These are phyloP conservation scores for Phaedon cochleariae DNA, from an alignment of 2,888 invertebrate species.

Conservation along the genomic window DNA sequence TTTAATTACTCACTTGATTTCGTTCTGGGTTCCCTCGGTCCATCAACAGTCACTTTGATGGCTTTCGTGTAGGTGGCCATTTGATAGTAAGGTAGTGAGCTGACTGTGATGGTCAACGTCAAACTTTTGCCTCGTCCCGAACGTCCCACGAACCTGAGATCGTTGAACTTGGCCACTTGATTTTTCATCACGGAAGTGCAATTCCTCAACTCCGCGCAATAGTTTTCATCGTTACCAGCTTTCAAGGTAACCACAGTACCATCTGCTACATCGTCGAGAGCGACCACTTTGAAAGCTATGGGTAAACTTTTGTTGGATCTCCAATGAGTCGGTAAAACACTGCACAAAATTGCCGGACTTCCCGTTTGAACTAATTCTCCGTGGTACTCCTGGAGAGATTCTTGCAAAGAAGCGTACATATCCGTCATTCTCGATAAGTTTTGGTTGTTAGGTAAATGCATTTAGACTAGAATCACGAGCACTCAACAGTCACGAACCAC, in stretches of 20 bases:
- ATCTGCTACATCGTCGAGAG: slow-evolving; percentile 91
- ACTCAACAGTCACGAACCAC: slow-evolving; percentile 32
- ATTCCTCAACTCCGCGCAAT: slow-evolving; percentile 93
- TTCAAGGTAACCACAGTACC: slow-evolving; percentile 93
- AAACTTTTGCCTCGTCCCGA: slow-evolving; percentile 98
- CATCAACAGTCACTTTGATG: slow-evolving; percentile 99
- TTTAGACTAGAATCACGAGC: slow-evolving; percentile 48
- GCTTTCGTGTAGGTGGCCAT: slow-evolving; percentile 95
- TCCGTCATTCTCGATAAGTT: slow-evolving; percentile 75
- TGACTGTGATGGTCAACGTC: slow-evolving; percentile 92
- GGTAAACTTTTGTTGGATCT: slow-evolving; percentile 97
- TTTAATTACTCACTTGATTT: slow-evolving; percentile 86
- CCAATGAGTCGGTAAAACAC: slow-evolving; percentile 95
- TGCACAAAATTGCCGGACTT: slow-evolving; percentile 94
- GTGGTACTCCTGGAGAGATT: slow-evolving; percentile 86
- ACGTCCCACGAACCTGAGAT: slow-evolving; percentile 95
- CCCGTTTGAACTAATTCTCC: slow-evolving; percentile 95
- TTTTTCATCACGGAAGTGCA: slow-evolving; percentile 95
- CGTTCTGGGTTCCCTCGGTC: slow-evolving; percentile 96
- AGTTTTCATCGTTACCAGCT: slow-evolving; percentile 98
- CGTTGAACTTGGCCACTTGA: slow-evolving; percentile 98
- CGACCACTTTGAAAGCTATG: slow-evolving; percentile 94
- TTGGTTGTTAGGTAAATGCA: slow-evolving; percentile 71
- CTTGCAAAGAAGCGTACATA: slow-evolving; percentile 78
- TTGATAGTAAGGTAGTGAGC: slow-evolving; percentile 77